Evolutionary conservation across 2,797 vertebrate species (phyloP), one percentile per base, ranked within the genome.

Genomic region (Amblyopsis hoosieri): DNA sequence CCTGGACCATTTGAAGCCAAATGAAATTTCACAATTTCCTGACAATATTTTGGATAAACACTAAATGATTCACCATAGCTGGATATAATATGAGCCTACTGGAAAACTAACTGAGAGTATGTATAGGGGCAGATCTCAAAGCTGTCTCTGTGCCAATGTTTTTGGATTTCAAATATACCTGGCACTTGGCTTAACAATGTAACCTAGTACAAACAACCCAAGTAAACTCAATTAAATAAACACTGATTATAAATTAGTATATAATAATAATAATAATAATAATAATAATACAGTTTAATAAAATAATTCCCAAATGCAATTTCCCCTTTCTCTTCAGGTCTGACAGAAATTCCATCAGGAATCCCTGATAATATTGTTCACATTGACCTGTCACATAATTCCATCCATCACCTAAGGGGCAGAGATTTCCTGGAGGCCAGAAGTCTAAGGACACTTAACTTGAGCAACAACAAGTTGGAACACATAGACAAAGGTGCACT

Each of bases 311-410:
- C 23, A 23, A 23, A 23, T 29, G 23, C 23, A 29, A 29, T 29
- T 37, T 56, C 13, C 4, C 45, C 12, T 60, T 4, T 52, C 2
- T 76, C 37, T 67, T 57, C 33, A 91, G 90, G 84, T 76, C 73
- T 91, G 23, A 88, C 68, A 0, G 94, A 94, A 87, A 93, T 97
- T 84, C 95, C 95, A 53, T 68, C 77, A 47, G 94, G 93, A 57
- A 94, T 97, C 74, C 91, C 94, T 84, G 92, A 93, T 48, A 93
- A 96, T 60, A 89, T 93, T 33, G 89, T 95, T 78, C 93, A 94
- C 67, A 89, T 97, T 31, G 93, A 97, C 83, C 83, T 97, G 57
- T 96, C 95, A 48, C 79, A 80, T 77, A 97, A 97, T 82, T 92
- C 93, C 85, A 96, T 97, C 71, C 89, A 71, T 73, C 93, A 92